A percentile compares a stretch with the other conserved stretches of the same genome.
Conservation (phyloP, 2,113 vertebrate species). For the Trichomycterus rosablanca region DNA sequence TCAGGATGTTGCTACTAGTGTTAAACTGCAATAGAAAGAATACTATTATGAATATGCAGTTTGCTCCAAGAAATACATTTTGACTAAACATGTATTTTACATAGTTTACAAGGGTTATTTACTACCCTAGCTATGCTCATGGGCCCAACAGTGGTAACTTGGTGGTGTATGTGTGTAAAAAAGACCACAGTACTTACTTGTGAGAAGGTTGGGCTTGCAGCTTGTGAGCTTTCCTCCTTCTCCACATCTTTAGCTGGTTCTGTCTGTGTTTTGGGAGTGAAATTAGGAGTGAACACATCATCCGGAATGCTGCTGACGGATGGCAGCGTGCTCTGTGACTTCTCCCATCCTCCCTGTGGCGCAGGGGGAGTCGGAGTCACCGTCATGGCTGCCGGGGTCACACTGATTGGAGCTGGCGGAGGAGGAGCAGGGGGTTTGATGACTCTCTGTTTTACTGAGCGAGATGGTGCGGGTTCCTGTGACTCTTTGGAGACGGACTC, state of each 20-base stretch:
- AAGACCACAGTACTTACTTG: conserved; percentile 67
- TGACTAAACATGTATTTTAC: no score
- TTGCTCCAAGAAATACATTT: no score
- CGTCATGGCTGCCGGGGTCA: conserved; percentile 45
- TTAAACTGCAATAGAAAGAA: conserved; percentile 70
- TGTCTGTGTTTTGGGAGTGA: conserved; percentile 51
- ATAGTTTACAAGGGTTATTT: no score
- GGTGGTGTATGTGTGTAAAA: no score
- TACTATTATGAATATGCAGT: background rate
- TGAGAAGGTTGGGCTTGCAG: conserved; percentile 62
- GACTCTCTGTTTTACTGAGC: conserved; percentile 65
- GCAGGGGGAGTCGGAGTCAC: conserved; percentile 39
- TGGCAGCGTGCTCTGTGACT: conserved; percentile 67
- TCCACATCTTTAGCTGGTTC: conserved; percentile 50
- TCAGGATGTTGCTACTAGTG: conserved; percentile 82
- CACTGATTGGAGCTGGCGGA: conserved; percentile 54
- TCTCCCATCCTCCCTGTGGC: conserved; percentile 67
- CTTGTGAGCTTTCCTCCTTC: conserved; percentile 52
- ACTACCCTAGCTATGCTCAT: no score
- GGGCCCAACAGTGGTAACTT: no score
- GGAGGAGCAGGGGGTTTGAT: conserved; percentile 64
- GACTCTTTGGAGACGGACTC: conserved; percentile 58
- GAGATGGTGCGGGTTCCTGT: conserved; percentile 47
- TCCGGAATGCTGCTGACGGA: conserved; percentile 59
- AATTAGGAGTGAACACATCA: conserved; percentile 67